A percentile compares a stretch with the other conserved stretches of the same genome.
These are phyloP conservation scores for Ferdinandea cuprea DNA, from an alignment of 2,888 invertebrate genomes.

Conservation along the genomic window DNA sequence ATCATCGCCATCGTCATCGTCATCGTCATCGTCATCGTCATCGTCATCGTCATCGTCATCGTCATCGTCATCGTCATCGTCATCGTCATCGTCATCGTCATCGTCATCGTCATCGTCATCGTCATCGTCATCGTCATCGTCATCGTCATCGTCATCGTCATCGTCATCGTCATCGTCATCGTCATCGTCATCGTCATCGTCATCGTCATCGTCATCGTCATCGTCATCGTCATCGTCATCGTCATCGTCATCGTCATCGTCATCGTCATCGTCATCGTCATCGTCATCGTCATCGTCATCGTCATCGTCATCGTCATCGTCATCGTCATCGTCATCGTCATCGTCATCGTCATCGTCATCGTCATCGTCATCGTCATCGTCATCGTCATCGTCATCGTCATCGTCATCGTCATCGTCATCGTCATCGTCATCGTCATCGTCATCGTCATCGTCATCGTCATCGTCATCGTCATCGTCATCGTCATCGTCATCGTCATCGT, in stretches of 20 bases:
- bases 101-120: neutral
- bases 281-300: constrained; percentile 14
- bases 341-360: constrained; percentile 41
- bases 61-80: constrained; percentile 50
- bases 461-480: neutral
- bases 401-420: constrained; percentile 51
- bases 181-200: constrained; percentile 28
- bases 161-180: constrained; percentile 24
- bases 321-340: constrained; percentile 46
- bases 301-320: constrained; percentile 35
- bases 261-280: constrained; percentile 15
- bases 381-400: constrained; percentile 62
- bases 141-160: constrained; percentile 15
- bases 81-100: constrained; percentile 14
- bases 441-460: constrained; percentile 5
- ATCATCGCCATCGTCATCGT: constrained; percentile 80
- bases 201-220: constrained; percentile 2
- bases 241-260: constrained; percentile 45
- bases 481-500: neutral
- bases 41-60: constrained; percentile 72
- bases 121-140: constrained; percentile 3
- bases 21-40: constrained; percentile 78
- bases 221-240: constrained; percentile 59
- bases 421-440: constrained; percentile 43
- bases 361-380: constrained; percentile 47